Conservation (phyloP, 2,888 invertebrate species). For the Callyntrura sp. region DNA sequence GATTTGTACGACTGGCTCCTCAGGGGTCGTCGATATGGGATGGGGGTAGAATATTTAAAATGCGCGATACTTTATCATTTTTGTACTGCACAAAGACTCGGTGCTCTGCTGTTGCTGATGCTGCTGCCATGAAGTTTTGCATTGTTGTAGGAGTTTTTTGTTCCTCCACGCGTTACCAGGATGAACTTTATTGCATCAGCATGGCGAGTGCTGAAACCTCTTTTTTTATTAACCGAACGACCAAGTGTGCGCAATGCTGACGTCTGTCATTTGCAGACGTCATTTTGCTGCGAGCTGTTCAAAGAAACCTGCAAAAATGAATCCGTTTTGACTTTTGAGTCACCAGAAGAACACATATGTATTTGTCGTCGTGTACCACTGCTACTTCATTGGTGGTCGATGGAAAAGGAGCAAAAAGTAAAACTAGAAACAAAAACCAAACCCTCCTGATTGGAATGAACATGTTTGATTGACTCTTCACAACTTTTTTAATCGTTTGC, state of each 20-base stretch:
- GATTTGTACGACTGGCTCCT: constrained; percentile 21
- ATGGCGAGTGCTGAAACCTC: too few species aligned
- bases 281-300: too few species aligned
- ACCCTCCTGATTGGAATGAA: too few species aligned
- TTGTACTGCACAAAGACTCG: background rate
- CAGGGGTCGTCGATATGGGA: background rate
- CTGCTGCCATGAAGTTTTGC: background rate
- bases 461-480: too few species aligned
- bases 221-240: too few species aligned
- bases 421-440: too few species aligned
- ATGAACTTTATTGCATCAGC: background rate
- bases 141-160: background rate
- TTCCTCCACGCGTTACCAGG: background rate
- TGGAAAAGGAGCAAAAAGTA: too few species aligned
- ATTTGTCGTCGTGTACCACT: background rate
- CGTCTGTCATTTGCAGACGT: too few species aligned
- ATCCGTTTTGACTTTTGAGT: background rate
- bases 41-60: background rate
- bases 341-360: background rate
- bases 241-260: too few species aligned
- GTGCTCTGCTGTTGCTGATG: background rate
- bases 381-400: background rate
- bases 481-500: background rate
- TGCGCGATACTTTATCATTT: background rate
- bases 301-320: too few species aligned